phyloP scores from a whole-genome alignment of 64 coral and sea anemone species.

The Acropora tenuis region DNA sequence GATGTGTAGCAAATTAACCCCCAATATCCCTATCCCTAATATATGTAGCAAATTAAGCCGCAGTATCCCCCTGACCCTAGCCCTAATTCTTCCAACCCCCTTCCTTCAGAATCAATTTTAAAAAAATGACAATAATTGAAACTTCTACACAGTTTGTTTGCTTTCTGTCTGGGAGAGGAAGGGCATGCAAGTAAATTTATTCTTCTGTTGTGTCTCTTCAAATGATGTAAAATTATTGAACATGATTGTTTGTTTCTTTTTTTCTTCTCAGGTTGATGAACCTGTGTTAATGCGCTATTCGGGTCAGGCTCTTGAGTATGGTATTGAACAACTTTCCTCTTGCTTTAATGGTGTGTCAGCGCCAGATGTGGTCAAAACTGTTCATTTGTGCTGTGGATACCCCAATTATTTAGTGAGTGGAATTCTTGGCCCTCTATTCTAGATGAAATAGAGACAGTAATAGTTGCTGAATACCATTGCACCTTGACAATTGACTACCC shows the following conservation, averaged over 20 bases:
- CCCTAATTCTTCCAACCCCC: too few species aligned
- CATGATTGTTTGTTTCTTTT: too few species aligned
- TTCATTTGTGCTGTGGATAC: slow-evolving; percentile 75
- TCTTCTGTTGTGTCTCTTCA: background rate
- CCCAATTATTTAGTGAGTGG: slow-evolving; percentile 47
- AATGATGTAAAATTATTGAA: background rate
- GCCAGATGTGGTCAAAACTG: slow-evolving; percentile 43
- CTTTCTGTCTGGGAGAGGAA: too few species aligned
- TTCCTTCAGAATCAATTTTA: too few species aligned
- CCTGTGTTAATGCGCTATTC: slow-evolving; percentile 76
- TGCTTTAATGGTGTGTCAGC: slow-evolving; percentile 66
- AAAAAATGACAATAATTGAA: too few species aligned
- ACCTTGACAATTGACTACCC: background rate
- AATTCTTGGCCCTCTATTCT: too few species aligned
- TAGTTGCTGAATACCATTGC: background rate
- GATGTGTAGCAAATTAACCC: too few species aligned
- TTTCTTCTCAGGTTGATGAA: slow-evolving; percentile 68
- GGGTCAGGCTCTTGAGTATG: slow-evolving; percentile 74
- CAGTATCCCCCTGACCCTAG: too few species aligned
- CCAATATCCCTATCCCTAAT: too few species aligned
- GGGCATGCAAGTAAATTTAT: too few species aligned
- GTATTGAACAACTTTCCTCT: slow-evolving; percentile 57
- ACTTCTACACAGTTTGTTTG: too few species aligned
- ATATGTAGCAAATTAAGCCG: too few species aligned
- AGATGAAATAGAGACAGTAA: background rate